Evolutionary conservation across 2,888 invertebrate genomes (phyloP).

Genomic region (Latrodectus hesperus): DNA sequence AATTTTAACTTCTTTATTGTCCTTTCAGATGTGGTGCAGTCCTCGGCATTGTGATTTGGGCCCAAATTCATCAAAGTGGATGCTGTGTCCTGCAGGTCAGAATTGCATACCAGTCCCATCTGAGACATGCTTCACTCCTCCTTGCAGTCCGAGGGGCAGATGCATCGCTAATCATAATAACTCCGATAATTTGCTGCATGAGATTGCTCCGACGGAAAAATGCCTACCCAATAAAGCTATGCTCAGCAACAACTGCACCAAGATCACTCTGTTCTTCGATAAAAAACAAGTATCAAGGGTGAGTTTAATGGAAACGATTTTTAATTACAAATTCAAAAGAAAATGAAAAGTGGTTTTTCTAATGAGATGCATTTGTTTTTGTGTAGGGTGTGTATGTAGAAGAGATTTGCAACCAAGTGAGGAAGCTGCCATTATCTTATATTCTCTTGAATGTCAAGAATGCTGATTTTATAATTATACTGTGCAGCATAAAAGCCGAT

Average conservation of each 20-base stretch:
- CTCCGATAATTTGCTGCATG: constrained; percentile 85
- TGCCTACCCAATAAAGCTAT: constrained; percentile 88
- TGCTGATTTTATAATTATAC: constrained; percentile 82
- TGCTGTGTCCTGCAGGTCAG: constrained; percentile 75
- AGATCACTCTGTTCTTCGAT: constrained; percentile 85
- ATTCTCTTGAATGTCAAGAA: constrained; percentile 78
- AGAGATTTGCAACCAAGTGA: constrained; percentile 84
- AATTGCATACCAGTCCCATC: constrained; percentile 89
- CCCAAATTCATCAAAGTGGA: constrained; percentile 75
- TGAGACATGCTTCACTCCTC: constrained; percentile 86
- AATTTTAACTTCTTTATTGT: not conserved
- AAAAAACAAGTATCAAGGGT: constrained; percentile 81
- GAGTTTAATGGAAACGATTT: constrained; percentile 68
- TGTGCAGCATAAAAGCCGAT: constrained; percentile 87
- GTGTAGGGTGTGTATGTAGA: constrained; percentile 86
- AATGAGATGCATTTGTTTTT: not conserved
- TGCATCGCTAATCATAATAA: constrained; percentile 81
- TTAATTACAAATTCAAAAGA: not conserved
- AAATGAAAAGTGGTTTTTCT: too few relatives aligned
- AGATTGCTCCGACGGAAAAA: constrained; percentile 78
- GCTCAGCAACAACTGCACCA: constrained; percentile 84
- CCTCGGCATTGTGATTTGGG: constrained; percentile 79
- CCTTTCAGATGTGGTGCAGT: constrained; percentile 85
- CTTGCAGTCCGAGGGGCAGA: constrained; percentile 88
- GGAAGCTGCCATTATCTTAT: constrained; percentile 80